These are phyloP conservation scores for Polypedilum vanderplanki DNA, from an alignment of 1,140 invertebrate species.

Conservation along the genomic window DNA sequence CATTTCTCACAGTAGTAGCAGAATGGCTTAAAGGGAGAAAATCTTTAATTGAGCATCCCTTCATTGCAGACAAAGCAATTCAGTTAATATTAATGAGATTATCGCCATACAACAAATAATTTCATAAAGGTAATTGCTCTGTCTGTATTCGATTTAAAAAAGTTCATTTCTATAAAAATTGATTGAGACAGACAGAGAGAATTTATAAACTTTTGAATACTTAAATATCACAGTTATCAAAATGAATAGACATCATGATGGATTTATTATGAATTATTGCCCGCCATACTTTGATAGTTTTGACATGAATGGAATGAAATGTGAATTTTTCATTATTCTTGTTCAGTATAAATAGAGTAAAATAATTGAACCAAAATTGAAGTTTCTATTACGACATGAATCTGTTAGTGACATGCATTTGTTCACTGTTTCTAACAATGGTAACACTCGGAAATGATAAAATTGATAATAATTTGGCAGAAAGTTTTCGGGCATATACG, in stretches of 20 bases:
- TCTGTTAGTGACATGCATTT: neutral
- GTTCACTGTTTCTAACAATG: neutral
- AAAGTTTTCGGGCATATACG: neutral
- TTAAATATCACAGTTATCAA: constrained; percentile 4
- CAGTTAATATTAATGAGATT: too few species aligned
- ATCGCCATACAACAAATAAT: too few species aligned
- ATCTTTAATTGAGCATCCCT: too few species aligned
- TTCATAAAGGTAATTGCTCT: too few species aligned
- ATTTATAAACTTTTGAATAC: neutral
- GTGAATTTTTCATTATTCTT: neutral
- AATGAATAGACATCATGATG: constrained; percentile 5
- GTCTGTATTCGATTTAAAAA: too few species aligned
- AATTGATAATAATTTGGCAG: constrained; percentile 23
- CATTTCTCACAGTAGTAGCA: too few species aligned
- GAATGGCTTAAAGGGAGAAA: too few species aligned
- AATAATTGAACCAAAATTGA: neutral
- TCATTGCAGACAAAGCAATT: too few species aligned
- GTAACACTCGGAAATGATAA: constrained; percentile 11
- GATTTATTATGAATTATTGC: constrained; percentile 1
- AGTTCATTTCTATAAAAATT: too few species aligned
- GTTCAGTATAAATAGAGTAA: neutral
- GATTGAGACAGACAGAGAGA: too few species aligned
- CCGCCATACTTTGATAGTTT: neutral
- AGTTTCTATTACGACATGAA: neutral
- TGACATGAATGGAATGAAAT: neutral